These are phyloP conservation scores for Columba guinea DNA, from an alignment of 2,797 vertebrate species.

Conservation along the genomic window DNA sequence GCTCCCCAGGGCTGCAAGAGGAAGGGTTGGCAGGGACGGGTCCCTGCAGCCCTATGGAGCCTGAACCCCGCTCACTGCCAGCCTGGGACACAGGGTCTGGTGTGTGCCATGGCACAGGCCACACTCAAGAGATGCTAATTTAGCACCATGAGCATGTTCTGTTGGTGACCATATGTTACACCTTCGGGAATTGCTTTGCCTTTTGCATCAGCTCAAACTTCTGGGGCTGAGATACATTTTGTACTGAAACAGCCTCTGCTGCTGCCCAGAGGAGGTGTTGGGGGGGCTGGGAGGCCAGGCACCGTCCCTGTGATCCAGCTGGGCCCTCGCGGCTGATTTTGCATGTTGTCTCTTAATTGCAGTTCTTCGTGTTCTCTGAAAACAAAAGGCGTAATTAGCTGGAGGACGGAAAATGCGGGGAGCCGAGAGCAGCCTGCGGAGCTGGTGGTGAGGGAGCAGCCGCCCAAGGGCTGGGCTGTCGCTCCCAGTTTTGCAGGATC, in stretches of 20 bases:
- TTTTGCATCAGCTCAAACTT: fast-evolving
- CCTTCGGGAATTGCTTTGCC: neutral
- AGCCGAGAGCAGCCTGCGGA: neutral
- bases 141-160: neutral
- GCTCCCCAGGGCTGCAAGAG: neutral
- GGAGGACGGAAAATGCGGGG: neutral
- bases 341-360: neutral
- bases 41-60: neutral
- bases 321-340: neutral
- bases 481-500: neutral
- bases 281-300: neutral
- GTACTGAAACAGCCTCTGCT: neutral
- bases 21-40: neutral
- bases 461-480: fast-evolving
- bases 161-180: fast-evolving
- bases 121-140: neutral
- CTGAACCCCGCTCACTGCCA: no score
- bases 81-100: neutral
- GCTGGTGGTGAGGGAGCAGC: neutral
- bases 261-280: neutral
- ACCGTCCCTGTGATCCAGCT: neutral
- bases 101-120: neutral
- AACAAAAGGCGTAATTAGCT: neutral
- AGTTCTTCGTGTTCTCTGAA: neutral
- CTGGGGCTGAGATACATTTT: neutral